Evolutionary conservation across 1,140 invertebrate genomes (phyloP).

Genomic region (Heliconius eleuchia): DNA sequence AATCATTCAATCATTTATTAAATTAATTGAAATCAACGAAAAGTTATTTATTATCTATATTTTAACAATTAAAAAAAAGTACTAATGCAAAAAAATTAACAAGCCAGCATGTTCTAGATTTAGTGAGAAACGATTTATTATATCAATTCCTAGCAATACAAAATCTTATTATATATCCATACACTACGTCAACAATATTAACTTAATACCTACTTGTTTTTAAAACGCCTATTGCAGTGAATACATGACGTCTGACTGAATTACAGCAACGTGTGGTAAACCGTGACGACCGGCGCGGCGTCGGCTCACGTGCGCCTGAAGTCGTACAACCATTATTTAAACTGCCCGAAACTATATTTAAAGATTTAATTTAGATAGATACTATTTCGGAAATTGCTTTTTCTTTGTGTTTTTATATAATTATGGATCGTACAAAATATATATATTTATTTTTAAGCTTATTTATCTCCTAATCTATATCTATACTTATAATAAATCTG

Average conservation of each 20-base stretch:
- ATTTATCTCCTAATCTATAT: not conserved
- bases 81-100: too few species aligned
- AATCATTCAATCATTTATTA: too few species aligned
- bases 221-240: not conserved
- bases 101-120: too few species aligned
- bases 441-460: not conserved
- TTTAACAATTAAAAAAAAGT: too few species aligned
- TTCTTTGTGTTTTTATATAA: not conserved
- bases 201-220: not conserved
- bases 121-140: too few species aligned
- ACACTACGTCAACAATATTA: not conserved
- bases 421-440: not conserved
- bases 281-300: not conserved
- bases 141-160: not conserved
- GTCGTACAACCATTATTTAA: not conserved
- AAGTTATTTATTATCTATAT: too few species aligned
- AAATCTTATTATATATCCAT: not conserved
- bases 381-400: not conserved
- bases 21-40: too few species aligned
- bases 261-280: not conserved
- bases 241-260: slow-evolving; percentile 3
- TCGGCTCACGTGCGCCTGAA: not conserved
- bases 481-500: too few species aligned
- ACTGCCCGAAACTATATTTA: not conserved
- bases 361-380: not conserved